These are phyloP conservation scores for Hyposmocoma kahamanoa DNA, from an alignment of 1,140 invertebrate species.

Conservation along the genomic window DNA sequence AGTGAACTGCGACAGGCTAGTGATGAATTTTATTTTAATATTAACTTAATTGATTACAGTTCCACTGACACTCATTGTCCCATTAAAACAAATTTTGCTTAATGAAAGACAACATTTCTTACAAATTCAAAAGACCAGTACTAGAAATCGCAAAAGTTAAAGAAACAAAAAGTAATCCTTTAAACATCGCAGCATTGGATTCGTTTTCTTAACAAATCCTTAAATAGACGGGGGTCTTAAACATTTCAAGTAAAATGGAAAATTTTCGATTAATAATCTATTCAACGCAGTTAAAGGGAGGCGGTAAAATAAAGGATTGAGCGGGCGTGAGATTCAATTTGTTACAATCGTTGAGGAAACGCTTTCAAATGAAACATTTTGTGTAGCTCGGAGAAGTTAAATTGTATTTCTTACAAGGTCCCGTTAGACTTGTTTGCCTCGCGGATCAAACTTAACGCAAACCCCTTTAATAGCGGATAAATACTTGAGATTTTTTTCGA, in stretches of 20 bases:
- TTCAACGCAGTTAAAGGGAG: constrained; percentile 44
- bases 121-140: too few species aligned
- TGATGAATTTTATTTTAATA: too few species aligned
- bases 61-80: too few species aligned
- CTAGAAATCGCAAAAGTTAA: too few species aligned
- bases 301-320: constrained; percentile 59
- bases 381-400: constrained; percentile 43
- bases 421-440: constrained; percentile 32
- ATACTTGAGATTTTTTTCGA: constrained; percentile 15
- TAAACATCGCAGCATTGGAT: too few species aligned
- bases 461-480: constrained; percentile 20
- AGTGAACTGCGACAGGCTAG: too few species aligned
- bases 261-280: constrained; percentile 63
- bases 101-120: too few species aligned
- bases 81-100: too few species aligned
- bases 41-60: too few species aligned
- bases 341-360: constrained; percentile 57
- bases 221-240: constrained; percentile 19
- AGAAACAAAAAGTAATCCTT: too few species aligned
- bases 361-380: constrained; percentile 56
- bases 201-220: constrained; percentile 20
- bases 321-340: constrained; percentile 62
- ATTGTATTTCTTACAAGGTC: constrained; percentile 54
- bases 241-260: constrained; percentile 28
- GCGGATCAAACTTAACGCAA: constrained; percentile 27